These are phyloP conservation scores for Sericinus montela DNA, from an alignment of 2,888 invertebrate genomes.

Conservation along the genomic window DNA sequence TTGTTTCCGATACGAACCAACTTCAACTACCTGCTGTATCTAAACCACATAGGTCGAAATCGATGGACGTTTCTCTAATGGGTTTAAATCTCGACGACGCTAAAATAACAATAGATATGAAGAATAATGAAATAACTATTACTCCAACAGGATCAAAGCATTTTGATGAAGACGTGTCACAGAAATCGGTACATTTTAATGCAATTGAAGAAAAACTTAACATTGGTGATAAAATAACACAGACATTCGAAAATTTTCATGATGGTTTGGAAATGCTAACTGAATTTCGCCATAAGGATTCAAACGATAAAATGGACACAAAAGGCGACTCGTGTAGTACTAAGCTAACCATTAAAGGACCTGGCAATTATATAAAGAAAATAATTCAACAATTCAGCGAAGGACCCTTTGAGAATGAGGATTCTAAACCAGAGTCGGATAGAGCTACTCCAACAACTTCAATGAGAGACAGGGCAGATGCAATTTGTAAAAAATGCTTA, in stretches of 20 bases:
- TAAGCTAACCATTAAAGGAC: conserved; percentile 64
- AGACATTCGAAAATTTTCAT: conserved; percentile 62
- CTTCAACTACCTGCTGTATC: conserved; percentile 53
- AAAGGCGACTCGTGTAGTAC: conserved; percentile 37
- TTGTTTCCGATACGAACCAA: conserved; percentile 49
- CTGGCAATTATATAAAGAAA: conserved; percentile 71
- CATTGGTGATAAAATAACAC: conserved; percentile 55
- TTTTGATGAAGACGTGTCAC: conserved; percentile 30
- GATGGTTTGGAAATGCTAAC: conserved; percentile 55
- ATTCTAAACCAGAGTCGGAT: conserved; percentile 59
- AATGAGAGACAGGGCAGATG: conserved; percentile 67
- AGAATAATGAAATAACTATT: conserved; percentile 64
- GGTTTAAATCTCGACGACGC: conserved; percentile 58
- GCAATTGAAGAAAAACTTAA: conserved; percentile 58
- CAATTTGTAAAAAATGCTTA: conserved; percentile 73
- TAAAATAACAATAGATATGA: conserved; percentile 61
- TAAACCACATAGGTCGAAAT: conserved; percentile 75
- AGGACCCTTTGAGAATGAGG: conserved; percentile 61
- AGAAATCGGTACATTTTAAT: conserved; percentile 41
- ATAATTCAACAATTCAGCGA: conserved; percentile 74
- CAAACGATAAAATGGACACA: conserved; percentile 31
- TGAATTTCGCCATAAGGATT: conserved; percentile 39
- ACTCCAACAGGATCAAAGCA: conserved; percentile 61
- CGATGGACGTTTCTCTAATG: conserved; percentile 72
- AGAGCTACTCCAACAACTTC: conserved; percentile 51